Conservation (phyloP, 2,113 vertebrate species). For the Numenius arquata region DNA sequence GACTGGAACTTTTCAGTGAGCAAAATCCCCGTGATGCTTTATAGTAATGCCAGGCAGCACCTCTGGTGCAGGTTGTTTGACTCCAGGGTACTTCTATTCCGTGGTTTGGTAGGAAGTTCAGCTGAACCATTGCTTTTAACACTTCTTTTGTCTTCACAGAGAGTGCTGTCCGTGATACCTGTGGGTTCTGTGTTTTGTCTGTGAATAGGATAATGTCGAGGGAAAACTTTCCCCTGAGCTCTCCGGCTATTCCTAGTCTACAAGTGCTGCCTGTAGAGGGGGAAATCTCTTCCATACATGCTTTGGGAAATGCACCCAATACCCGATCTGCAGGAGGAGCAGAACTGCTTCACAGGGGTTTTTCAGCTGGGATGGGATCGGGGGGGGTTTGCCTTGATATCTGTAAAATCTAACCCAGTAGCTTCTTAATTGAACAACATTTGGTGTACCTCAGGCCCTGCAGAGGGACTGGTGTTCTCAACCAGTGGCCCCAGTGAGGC, state of each 20-base stretch:
- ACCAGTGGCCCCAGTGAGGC: background rate
- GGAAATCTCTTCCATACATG: background rate
- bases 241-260: background rate
- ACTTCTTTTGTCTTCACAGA: background rate
- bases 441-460: background rate
- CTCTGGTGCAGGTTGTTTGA: background rate
- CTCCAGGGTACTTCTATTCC: background rate
- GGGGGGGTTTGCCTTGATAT: background rate
- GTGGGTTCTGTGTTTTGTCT: background rate
- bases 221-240: background rate
- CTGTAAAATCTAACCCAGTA: background rate
- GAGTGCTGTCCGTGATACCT: background rate
- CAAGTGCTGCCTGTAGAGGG: background rate
- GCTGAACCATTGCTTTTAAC: background rate
- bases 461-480: rapidly evolving
- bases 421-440: background rate
- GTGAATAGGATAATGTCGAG: background rate
- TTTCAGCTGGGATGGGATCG: background rate
- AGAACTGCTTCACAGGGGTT: background rate
- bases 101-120: background rate
- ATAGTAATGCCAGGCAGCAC: background rate
- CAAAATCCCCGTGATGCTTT: background rate
- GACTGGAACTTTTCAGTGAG: background rate
- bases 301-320: background rate
- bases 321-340: background rate